A percentile compares a stretch with the other conserved stretches of the same genome.
phyloP scores from a whole-genome alignment of 2,113 vertebrate genomes.

The Poeciliopsis occidentalis region DNA sequence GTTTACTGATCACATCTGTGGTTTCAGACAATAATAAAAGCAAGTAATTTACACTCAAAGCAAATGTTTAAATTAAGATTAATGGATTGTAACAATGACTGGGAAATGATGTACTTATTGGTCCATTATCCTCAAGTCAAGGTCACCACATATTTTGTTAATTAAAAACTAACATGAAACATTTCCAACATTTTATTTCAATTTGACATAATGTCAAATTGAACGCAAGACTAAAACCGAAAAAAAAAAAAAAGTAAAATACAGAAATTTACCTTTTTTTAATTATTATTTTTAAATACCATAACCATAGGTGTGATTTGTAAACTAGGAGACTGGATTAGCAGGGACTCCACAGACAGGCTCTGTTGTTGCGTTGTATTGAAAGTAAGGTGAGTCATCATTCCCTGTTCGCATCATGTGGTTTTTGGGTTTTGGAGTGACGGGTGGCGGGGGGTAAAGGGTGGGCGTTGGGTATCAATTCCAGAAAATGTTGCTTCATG shows the following conservation, averaged over 20 bases:
- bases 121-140: not conserved
- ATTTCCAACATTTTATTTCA: no score
- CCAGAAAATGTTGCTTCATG: conserved; percentile 34
- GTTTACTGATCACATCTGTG: not conserved
- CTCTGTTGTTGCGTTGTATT: no score
- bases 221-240: not conserved
- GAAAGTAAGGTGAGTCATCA: no score
- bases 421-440: no score
- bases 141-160: not conserved
- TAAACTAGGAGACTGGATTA: no score
- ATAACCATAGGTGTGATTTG: not conserved
- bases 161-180: not conserved
- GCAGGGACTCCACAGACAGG: no score
- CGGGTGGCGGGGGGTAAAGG: no score
- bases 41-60: no score
- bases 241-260: not conserved
- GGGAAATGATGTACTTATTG: not conserved
- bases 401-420: no score
- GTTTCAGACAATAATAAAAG: not conserved
- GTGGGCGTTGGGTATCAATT: no score
- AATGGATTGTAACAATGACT: not conserved
- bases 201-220: no score
- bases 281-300: no score
- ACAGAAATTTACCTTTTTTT: not conserved
- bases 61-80: not conserved